phyloP scores from a whole-genome alignment of 2,113 vertebrate genomes.

The Nannospalax galili region DNA sequence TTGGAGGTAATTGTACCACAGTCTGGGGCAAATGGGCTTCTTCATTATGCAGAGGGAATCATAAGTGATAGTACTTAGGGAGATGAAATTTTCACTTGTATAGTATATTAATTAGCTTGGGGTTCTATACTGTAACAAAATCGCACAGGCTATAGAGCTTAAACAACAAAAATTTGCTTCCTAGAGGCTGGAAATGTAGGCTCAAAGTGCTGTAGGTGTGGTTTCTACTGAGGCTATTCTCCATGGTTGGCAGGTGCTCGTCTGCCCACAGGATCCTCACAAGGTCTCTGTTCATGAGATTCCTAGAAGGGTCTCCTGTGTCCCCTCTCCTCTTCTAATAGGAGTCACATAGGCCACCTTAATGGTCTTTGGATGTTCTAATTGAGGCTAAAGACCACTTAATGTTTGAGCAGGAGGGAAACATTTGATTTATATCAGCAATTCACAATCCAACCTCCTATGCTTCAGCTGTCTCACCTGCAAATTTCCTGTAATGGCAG shows the following conservation, averaged over 20 bases:
- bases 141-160: background rate
- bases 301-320: background rate
- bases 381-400: background rate
- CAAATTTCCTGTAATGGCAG: background rate
- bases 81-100: constrained; percentile 8
- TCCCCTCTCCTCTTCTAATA: background rate
- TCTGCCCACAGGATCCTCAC: background rate
- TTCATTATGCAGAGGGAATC: background rate
- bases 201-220: background rate
- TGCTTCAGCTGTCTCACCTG: background rate
- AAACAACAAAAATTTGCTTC: background rate
- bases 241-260: background rate
- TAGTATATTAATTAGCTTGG: background rate
- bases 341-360: background rate
- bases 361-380: background rate
- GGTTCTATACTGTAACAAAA: background rate
- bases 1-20: background rate
- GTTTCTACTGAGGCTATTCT: background rate
- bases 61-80: background rate
- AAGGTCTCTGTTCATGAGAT: background rate
- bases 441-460: background rate
- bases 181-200: background rate
- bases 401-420: background rate
- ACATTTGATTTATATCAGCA: background rate
- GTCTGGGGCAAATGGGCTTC: background rate